phyloP scores from a whole-genome alignment of 1,140 invertebrate genomes.

The Himalopsyche phryganea region DNA sequence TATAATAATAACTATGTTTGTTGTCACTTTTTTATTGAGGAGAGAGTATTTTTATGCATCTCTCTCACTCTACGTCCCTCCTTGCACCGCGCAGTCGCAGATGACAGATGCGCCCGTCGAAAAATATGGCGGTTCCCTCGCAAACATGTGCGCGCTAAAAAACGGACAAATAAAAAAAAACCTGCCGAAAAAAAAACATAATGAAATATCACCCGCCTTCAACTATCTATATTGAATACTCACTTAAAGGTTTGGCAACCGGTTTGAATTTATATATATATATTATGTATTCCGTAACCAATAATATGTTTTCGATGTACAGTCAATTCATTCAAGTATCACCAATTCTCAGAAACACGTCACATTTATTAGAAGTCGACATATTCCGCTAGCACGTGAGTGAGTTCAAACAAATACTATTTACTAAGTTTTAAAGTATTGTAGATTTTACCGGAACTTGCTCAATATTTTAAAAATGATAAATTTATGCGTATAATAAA shows the following conservation, averaged over 20 bases:
- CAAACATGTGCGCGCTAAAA: slow-evolving; percentile 10
- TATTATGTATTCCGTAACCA: no score
- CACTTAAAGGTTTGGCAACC: slow-evolving; percentile 11
- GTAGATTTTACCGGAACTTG: no score
- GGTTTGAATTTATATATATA: neutral
- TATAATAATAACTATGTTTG: no score
- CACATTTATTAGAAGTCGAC: neutral
- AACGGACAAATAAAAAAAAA: slow-evolving; percentile 5
- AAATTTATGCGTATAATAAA: no score
- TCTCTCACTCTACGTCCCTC: neutral
- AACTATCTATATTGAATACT: slow-evolving; percentile 23
- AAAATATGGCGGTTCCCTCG: slow-evolving; percentile 16
- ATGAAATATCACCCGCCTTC: slow-evolving; percentile 22
- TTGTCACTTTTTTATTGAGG: no score
- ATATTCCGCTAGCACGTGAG: no score
- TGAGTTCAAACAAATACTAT: no score
- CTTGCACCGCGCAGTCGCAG: neutral
- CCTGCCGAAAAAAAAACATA: slow-evolving; percentile 11
- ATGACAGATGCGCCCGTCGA: slow-evolving; percentile 16
- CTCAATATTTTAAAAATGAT: no score
- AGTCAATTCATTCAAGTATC: neutral
- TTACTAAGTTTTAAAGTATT: no score
- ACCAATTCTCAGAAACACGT: neutral
- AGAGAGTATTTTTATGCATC: no score
- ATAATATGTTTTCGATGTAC: neutral